phyloP scores from a whole-genome alignment of 2,888 invertebrate species.

The Homarus gammarus region DNA sequence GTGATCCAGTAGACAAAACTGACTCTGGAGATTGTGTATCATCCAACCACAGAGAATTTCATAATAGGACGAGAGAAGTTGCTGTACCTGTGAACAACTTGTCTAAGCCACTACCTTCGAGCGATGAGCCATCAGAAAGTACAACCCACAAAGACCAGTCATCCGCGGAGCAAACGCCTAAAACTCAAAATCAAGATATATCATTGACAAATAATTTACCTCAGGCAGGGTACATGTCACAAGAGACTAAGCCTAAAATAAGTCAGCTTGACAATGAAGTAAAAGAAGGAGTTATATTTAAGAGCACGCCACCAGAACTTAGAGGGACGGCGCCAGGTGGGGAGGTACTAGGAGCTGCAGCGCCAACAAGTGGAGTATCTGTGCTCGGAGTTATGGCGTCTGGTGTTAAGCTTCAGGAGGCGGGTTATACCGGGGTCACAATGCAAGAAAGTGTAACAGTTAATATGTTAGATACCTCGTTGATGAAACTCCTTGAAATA shows the following conservation, averaged over 20 bases:
- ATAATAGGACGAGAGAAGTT: background rate
- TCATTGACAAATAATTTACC: background rate
- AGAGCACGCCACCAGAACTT: background rate
- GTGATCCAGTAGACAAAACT: background rate
- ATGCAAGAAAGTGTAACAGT: background rate
- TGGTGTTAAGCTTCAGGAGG: background rate
- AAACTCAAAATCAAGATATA: background rate
- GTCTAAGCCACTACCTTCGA: background rate
- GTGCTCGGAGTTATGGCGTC: background rate
- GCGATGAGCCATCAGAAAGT: background rate
- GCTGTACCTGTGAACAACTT: background rate
- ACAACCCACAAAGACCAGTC: background rate
- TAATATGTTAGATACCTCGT: too few relatives aligned
- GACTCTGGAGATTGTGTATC: background rate
- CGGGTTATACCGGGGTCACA: background rate
- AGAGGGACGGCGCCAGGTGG: conserved; percentile 14
- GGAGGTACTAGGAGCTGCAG: conserved; percentile 17
- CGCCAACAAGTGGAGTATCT: conserved; percentile 6
- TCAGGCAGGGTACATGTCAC: background rate
- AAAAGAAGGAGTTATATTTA: background rate
- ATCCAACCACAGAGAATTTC: background rate
- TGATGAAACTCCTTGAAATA: too few relatives aligned
- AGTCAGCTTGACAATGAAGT: background rate
- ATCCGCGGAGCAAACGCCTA: too few relatives aligned
- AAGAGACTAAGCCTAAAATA: background rate